These are phyloP conservation scores for Pseudoatta argentina DNA, from an alignment of 1,140 invertebrate genomes.

Conservation along the genomic window DNA sequence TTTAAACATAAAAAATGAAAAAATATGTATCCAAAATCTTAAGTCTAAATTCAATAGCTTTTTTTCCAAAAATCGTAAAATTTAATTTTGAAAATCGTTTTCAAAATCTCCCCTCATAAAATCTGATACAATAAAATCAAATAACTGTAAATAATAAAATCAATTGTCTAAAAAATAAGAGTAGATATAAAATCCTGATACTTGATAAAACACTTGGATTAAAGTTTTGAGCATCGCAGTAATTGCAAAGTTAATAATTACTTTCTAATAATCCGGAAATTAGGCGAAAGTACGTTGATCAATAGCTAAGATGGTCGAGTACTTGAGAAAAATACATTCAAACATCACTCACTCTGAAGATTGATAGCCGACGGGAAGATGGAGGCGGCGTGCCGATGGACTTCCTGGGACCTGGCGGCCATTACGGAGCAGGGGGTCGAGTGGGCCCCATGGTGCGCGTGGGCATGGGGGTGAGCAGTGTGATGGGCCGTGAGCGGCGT, in stretches of 20 bases:
- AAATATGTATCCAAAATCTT: too few relatives aligned
- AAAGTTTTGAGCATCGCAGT: neutral
- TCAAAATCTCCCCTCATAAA: neutral
- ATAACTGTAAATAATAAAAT: neutral
- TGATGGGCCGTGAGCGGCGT: slow-evolving; percentile 84
- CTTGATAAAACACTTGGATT: neutral
- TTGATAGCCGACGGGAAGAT: slow-evolving; percentile 90
- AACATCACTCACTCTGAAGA: slow-evolving; percentile 88
- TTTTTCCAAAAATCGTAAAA: too few relatives aligned
- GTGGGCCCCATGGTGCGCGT: slow-evolving; percentile 83
- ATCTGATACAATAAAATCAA: neutral
- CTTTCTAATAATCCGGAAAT: neutral
- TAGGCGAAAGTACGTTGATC: neutral
- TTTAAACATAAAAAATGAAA: too few relatives aligned
- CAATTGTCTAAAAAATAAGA: slow-evolving; percentile 3
- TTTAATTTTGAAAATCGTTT: too few relatives aligned
- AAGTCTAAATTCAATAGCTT: too few relatives aligned
- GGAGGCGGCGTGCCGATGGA: slow-evolving; percentile 87
- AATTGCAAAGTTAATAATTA: neutral
- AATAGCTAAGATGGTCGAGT: neutral
- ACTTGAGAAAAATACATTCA: neutral
- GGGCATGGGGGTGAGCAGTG: slow-evolving; percentile 85
- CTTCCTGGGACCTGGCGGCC: slow-evolving; percentile 87
- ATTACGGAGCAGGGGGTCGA: slow-evolving; percentile 88
- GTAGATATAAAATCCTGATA: neutral